Percentiles rank a stretch among this genome's conserved stretches.
These are phyloP conservation scores for Chironomus striatipennis DNA, from an alignment of 1,140 invertebrate species.

Conservation along the genomic window DNA sequence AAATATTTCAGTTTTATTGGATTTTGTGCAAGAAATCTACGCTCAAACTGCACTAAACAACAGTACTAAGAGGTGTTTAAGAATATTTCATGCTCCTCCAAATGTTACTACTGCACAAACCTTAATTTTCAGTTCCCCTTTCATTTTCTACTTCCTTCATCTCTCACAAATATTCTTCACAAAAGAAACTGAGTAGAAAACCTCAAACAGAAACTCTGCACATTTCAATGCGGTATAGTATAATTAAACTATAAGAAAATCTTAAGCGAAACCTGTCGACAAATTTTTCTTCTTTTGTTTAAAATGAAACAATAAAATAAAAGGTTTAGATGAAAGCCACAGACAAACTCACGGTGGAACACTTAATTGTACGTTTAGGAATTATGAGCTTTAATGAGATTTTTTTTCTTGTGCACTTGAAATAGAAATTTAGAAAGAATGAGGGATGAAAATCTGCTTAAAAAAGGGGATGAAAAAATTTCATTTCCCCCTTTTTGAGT, in stretches of 20 bases:
- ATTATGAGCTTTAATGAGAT: constrained; percentile 14
- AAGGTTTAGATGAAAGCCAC: not conserved
- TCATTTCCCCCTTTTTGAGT: too few relatives aligned
- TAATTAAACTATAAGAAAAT: constrained; percentile 1
- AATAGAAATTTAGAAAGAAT: not conserved
- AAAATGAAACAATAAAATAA: not conserved
- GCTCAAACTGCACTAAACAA: not conserved
- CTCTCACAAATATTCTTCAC: too few relatives aligned
- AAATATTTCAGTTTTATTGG: too few relatives aligned
- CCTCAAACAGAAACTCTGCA: not conserved
- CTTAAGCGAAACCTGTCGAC: not conserved
- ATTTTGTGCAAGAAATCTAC: too few relatives aligned
- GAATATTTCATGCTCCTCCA: not conserved
- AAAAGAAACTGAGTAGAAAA: not conserved
- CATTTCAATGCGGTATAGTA: not conserved
- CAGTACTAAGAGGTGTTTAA: not conserved
- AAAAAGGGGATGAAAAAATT: not conserved
- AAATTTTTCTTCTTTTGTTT: not conserved
- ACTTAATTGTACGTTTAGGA: constrained; percentile 13
- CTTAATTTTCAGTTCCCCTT: not conserved
- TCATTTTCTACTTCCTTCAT: not conserved
- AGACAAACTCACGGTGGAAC: not conserved
- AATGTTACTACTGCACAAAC: not conserved
- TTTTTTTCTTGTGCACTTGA: not conserved
- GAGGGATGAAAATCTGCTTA: too few relatives aligned